Evolutionary conservation across 2,113 vertebrate genomes (phyloP).

Genomic region (Blennius ocellaris): DNA sequence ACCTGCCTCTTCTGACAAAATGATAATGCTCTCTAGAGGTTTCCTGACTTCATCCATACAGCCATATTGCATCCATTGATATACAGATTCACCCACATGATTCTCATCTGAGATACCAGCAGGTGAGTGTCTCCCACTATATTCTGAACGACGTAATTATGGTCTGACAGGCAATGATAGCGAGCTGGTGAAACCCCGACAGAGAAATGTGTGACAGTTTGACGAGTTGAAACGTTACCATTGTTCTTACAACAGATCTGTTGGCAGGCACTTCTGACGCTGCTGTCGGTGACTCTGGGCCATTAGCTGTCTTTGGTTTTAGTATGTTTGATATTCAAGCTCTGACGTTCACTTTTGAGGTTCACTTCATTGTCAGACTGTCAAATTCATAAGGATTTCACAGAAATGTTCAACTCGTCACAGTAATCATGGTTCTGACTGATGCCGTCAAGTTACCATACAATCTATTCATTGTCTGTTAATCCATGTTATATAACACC

Average conservation of each 20-base stretch:
- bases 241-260: conserved; percentile 42
- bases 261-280: conserved; percentile 26
- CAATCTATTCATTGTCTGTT: not conserved
- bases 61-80: too few relatives aligned
- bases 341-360: conserved; percentile 15
- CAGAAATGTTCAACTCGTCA: not conserved
- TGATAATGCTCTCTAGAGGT: too few relatives aligned
- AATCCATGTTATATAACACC: too few relatives aligned
- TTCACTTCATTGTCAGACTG: conserved; percentile 31
- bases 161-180: conserved; percentile 5
- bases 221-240: conserved; percentile 32
- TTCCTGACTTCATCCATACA: too few relatives aligned
- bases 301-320: conserved; percentile 27
- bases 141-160: not conserved
- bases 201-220: conserved; percentile 18
- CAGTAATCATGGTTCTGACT: not conserved
- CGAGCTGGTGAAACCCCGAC: not conserved
- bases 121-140: not conserved
- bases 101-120: not conserved
- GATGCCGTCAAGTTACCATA: not conserved
- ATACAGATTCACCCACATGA: not conserved
- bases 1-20: too few relatives aligned
- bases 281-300: conserved; percentile 24
- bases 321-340: conserved; percentile 45
- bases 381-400: conserved; percentile 20